Conservation (phyloP, 2,113 vertebrate genomes). For the Heloderma charlesbogerti region DNA sequence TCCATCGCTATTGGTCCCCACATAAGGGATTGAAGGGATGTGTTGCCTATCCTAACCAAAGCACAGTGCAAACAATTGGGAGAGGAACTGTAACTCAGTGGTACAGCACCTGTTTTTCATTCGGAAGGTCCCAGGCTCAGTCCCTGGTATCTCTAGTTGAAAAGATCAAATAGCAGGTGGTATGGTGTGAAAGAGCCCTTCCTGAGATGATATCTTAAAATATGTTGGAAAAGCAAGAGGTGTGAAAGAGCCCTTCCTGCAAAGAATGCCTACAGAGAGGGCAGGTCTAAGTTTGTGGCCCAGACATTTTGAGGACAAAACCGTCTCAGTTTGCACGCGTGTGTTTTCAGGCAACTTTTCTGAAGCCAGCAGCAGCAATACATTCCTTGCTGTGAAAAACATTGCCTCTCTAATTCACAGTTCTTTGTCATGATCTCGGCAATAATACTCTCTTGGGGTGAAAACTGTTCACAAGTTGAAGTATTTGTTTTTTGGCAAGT, state of each 20-base stretch:
- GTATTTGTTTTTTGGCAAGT: not conserved
- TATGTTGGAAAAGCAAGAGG: not conserved
- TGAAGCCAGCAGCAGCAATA: not conserved
- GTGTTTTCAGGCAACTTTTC: not conserved
- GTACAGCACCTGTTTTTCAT: too few species aligned
- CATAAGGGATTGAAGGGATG: not conserved
- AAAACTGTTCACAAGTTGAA: not conserved
- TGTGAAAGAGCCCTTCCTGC: too few species aligned
- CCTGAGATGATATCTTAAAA: not conserved
- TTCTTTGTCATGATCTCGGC: not conserved
- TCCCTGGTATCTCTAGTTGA: too few species aligned
- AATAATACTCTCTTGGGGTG: not conserved
- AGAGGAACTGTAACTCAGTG: too few species aligned
- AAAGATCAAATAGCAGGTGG: too few species aligned
- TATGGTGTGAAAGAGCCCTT: not conserved
- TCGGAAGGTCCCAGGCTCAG: too few species aligned
- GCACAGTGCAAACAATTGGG: too few species aligned
- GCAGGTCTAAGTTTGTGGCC: not conserved
- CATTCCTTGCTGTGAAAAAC: not conserved
- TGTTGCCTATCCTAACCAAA: not conserved
- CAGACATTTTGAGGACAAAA: not conserved
- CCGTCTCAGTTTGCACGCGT: not conserved
- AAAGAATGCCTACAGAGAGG: too few species aligned
- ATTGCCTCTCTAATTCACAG: not conserved
- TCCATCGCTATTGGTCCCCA: too few species aligned